phyloP scores from a whole-genome alignment of 1,140 invertebrate species.

The Bombus sylvicola region DNA sequence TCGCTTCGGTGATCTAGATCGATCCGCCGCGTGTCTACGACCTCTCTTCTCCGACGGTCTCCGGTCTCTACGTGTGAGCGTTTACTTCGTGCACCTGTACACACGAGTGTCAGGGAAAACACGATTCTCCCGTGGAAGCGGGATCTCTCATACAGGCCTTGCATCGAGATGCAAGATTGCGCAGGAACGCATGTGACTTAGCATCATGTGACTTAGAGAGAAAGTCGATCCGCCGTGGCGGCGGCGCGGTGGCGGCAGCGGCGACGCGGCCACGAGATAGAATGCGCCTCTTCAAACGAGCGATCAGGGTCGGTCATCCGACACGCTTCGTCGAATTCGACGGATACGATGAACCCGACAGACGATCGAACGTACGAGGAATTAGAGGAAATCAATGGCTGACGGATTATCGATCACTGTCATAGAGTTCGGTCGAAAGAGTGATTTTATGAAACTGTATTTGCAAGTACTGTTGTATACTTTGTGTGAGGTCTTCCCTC shows the following conservation, averaged over 20 bases:
- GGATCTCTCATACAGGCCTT: conserved; percentile 36
- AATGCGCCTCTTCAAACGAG: conserved; percentile 50
- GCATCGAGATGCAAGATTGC: conserved; percentile 65
- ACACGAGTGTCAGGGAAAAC: conserved; percentile 45
- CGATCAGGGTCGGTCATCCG: conserved; percentile 57
- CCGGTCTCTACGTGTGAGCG: background rate
- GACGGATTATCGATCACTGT: too few relatives aligned
- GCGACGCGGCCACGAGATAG: conserved; percentile 43
- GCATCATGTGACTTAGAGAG: conserved; percentile 55
- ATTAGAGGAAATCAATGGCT: too few relatives aligned
- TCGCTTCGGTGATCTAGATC: conserved; percentile 48
- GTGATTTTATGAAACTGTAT: too few relatives aligned
- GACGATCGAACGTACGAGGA: background rate
- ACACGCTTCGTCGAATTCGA: conserved; percentile 11
- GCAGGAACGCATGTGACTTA: conserved; percentile 68
- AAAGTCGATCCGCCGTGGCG: conserved; percentile 63
- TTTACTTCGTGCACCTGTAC: conserved; percentile 34
- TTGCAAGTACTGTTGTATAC: too few relatives aligned
- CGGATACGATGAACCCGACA: background rate
- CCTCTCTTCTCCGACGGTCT: background rate
- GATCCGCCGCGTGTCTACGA: conserved; percentile 50
- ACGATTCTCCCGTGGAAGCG: conserved; percentile 49
- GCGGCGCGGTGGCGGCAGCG: too few relatives aligned
- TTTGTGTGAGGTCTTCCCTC: too few relatives aligned
- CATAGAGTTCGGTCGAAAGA: too few relatives aligned